Conservation (phyloP, 2,113 vertebrate genomes). For the Sinocyclocheilus grahami region DNA sequence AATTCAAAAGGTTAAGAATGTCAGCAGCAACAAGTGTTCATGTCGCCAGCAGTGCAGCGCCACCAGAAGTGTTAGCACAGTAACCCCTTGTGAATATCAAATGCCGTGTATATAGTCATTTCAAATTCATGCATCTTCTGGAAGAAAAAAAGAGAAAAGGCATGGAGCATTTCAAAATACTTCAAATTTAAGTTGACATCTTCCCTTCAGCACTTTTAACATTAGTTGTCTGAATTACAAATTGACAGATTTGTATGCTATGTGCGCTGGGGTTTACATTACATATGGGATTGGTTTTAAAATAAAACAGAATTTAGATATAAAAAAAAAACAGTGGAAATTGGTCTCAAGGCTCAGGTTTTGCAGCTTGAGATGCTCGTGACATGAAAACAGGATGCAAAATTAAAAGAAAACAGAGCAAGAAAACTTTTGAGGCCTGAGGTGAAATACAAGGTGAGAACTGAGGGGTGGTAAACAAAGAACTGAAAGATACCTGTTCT, state of each 20-base stretch:
- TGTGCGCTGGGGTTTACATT: background rate
- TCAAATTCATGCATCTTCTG: slow-evolving; percentile 12
- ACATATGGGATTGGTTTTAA: slow-evolving; percentile 5
- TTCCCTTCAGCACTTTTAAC: slow-evolving; percentile 35
- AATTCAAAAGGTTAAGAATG: no score
- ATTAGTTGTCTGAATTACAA: background rate
- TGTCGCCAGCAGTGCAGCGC: no score
- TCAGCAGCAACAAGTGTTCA: no score
- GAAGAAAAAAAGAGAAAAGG: background rate
- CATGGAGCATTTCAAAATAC: slow-evolving; percentile 30
- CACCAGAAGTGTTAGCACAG: no score
- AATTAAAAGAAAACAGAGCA: slow-evolving; percentile 33
- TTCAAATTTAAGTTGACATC: slow-evolving; percentile 22
- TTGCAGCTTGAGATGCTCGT: background rate
- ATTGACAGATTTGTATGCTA: slow-evolving; percentile 13
- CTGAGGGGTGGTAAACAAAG: background rate
- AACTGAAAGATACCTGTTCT: background rate
- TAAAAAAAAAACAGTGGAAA: slow-evolving; percentile 10
- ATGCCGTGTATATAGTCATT: background rate
- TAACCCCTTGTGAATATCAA: slow-evolving; percentile 29
- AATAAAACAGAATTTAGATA: background rate
- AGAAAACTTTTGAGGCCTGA: slow-evolving; percentile 36
- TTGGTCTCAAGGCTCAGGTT: slow-evolving; percentile 13
- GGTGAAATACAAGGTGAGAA: slow-evolving; percentile 27
- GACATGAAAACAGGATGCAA: background rate